phyloP scores from a whole-genome alignment of 2,797 vertebrate species.

The Thalassophryne amazonica region DNA sequence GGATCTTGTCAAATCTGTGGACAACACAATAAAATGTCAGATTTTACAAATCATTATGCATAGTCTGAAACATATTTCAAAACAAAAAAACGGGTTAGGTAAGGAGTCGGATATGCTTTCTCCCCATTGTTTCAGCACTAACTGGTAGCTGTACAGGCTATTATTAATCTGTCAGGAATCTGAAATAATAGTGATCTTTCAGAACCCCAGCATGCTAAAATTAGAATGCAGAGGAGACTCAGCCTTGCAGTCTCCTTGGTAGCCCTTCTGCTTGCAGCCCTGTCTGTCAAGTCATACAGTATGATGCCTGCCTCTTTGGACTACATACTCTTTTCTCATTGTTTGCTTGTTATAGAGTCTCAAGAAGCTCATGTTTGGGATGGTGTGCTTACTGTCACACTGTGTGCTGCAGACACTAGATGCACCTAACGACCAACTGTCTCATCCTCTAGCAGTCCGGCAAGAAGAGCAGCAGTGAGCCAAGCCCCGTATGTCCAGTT shows the following conservation, averaged over 20 bases:
- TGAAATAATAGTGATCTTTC: slow-evolving; percentile 48
- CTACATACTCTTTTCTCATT: slow-evolving; percentile 4
- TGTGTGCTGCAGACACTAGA: too few species aligned
- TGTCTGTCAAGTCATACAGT: slow-evolving; percentile 31
- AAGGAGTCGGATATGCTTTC: slow-evolving; percentile 5
- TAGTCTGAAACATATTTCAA: slow-evolving; percentile 2
- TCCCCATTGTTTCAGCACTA: background rate
- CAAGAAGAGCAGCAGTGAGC: too few species aligned
- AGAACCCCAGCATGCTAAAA: slow-evolving; percentile 46
- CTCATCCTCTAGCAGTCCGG: too few species aligned
- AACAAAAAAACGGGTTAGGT: slow-evolving; percentile 4
- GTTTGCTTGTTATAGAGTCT: slow-evolving; percentile 20
- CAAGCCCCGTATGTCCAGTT: too few species aligned
- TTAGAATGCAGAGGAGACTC: slow-evolving; percentile 50
- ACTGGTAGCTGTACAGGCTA: slow-evolving; percentile 9
- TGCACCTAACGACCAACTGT: too few species aligned
- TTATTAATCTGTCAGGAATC: slow-evolving; percentile 40
- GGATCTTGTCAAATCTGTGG: background rate
- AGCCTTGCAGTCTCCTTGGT: slow-evolving; percentile 35
- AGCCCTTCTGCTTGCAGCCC: slow-evolving; percentile 56
- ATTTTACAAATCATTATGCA: slow-evolving; percentile 4
- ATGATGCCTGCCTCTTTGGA: slow-evolving; percentile 15
- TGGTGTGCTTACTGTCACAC: too few species aligned
- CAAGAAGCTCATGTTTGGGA: slow-evolving; percentile 12
- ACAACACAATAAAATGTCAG: background rate